These are phyloP conservation scores for Gila orcuttii DNA, from an alignment of 2,113 vertebrate species.

Conservation along the genomic window DNA sequence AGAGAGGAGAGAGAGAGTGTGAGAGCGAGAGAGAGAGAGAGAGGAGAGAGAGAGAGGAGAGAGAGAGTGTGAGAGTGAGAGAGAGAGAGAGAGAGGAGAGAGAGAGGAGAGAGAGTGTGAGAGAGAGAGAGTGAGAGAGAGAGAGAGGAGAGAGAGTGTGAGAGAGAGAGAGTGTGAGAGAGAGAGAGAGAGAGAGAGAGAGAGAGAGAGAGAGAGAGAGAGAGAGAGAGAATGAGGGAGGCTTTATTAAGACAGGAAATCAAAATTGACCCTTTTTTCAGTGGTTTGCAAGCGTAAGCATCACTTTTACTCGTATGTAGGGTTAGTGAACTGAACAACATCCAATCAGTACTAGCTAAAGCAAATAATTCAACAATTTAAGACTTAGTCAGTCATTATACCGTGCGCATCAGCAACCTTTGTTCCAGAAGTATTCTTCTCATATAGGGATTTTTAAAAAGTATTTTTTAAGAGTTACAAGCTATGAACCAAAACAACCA, in stretches of 20 bases:
- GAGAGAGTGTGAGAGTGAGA: conserved; percentile 60
- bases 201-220: conserved; percentile 2
- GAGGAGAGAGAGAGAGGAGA: conserved; percentile 7
- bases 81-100: not conserved
- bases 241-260: conserved; percentile 27
- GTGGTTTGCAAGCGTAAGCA: not conserved
- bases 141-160: conserved; percentile 5
- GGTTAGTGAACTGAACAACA: not conserved
- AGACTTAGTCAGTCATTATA: not conserved
- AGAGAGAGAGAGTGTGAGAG: conserved; percentile 12
- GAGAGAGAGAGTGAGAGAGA: conserved; percentile 12
- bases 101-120: conserved; percentile 58
- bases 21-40: conserved; percentile 37
- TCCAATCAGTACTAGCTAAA: not conserved
- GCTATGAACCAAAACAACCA: not conserved
- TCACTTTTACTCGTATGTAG: not conserved
- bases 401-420: not conserved
- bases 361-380: not conserved
- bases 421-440: not conserved
- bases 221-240: not conserved
- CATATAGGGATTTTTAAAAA: not conserved
- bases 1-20: conserved; percentile 55
- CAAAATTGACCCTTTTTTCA: not conserved
- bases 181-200: too few relatives aligned
- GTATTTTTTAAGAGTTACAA: not conserved